Evolutionary conservation across 2,797 vertebrate species (phyloP), one percentile per base, ranked within the genome.

Genomic region (Diplodus sargus): DNA sequence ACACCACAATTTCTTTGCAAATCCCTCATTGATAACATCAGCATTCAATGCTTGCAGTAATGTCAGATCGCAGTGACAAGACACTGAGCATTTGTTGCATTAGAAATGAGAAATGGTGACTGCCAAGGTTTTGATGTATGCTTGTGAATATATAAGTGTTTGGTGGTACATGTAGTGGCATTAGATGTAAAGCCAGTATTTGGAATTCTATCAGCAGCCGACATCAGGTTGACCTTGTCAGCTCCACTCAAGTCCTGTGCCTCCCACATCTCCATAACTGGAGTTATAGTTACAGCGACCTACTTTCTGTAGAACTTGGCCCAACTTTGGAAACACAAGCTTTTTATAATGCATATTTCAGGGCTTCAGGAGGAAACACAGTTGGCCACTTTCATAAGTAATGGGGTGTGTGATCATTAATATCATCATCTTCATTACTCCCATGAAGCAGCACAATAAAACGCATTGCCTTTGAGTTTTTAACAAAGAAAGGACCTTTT

Each of bases 221-320:
- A 66, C 65, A 74, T 84, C 53, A 80, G 59, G 28, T 79, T 72
- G 60, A 84, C 72, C 23, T 14, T 73, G 34, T 73, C 73, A 22
- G 67, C 63, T 79, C 52, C 14, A 20, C 58, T 67, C 11, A 65
- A 64, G 47, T 70, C 58, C n/a, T 51, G 17, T 42, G 28, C 51
- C 53, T 76, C 70, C 66, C 63, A 75, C 79, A 22, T 86, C 56
- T 81, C 59, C 78, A 65, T 79, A 78, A 79, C 78, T 65, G 57
- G 15, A 84, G 73, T 82, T 83, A 60, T 62, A 74, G 69, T 78
- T 79, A 64, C 60, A 80, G 66, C 57, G 85, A 90, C 87, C 87
- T 90, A 87, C 76, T 90, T 91, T 73, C 71, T 78, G 64, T 56
- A 78, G 76, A 82, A 79, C 78, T 79, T 83, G 78, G 74, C 76